Base-by-base conservation (phyloP, 2,888 invertebrate genomes). In the Harpagoxenus sublaevis region DNA sequence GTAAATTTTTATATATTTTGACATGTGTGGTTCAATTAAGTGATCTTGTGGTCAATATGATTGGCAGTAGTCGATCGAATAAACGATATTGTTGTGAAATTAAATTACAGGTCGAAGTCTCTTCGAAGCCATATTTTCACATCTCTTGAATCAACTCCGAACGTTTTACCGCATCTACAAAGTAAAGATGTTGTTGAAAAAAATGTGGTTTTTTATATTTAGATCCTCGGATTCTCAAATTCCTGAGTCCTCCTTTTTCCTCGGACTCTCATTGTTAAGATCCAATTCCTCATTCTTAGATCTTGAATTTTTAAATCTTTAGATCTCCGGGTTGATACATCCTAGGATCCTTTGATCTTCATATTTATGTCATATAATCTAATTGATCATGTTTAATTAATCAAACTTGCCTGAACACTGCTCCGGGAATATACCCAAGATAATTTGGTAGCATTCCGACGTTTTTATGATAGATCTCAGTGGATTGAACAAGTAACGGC, bases 381-480 rank as follows among this genome's bases (percentile, higher is more conserved):
- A 51, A n/a, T 65, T 62, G 4, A 28, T 65, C 12, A 6, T n/a
- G 2, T 18, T 79, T 31, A 28, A 73, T 53, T 53, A 60, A 48
- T 15, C 39, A 48, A 74, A 63, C 73, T 93, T 93, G 97, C 97
- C 97, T 97, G 95, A 97, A 97, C 91, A 96, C 95, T 83, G 96
- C 96, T 28, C 98, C 98, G 0, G 98, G 98, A 77, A 98, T 97
- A 92, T 98, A 98, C 0, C 98, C 98, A 2, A 96, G 96, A 94
- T 98, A 98, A 94, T 97, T 97, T 1, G 98, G 98, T 89, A 97
- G 94, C 95, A 98, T 96, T 6, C 98, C 97, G 55, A 97, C 96
- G 90, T 97, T 97, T 86, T 96, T 96, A 93, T 97, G 97, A 93
- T 98, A 98, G 86, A 98, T 96, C 93, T 97, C 96, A 15, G 97